Percentiles rank a stretch among this genome's conserved stretches.
These are phyloP conservation scores for Odontomachus brunneus DNA, from an alignment of 1,140 invertebrate genomes.

Conservation along the genomic window DNA sequence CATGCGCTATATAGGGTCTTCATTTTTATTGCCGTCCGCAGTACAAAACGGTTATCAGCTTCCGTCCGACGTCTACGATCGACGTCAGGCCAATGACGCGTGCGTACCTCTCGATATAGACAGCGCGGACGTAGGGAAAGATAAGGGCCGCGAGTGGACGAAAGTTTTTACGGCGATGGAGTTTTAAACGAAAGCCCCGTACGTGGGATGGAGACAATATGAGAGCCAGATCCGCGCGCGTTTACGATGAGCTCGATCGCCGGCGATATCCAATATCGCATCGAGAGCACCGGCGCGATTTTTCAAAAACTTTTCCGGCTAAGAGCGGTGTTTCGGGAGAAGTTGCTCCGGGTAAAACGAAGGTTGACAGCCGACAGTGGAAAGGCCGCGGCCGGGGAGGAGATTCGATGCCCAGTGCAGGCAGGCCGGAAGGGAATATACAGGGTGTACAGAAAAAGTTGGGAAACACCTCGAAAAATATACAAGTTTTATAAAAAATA, in stretches of 20 bases:
- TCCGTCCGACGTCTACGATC: not conserved
- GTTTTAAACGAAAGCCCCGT: constrained; percentile 50
- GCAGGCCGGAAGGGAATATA: constrained; percentile 59
- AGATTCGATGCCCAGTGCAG: constrained; percentile 6
- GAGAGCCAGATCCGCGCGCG: constrained; percentile 6
- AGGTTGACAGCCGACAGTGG: constrained; percentile 21
- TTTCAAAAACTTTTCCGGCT: constrained; percentile 78
- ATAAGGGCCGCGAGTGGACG: constrained; percentile 5
- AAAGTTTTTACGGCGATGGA: constrained; percentile 46
- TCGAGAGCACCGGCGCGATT: constrained; percentile 66
- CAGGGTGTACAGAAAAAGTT: no score
- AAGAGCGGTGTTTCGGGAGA: constrained; percentile 54
- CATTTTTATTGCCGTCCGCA: not conserved
- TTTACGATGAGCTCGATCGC: constrained; percentile 37
- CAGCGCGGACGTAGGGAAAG: not conserved
- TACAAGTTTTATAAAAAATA: no score
- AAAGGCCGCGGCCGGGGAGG: not conserved
- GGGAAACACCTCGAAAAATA: no score
- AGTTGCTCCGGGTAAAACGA: constrained; percentile 38
- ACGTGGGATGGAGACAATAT: constrained; percentile 8
- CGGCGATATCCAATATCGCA: constrained; percentile 71
- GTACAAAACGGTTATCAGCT: not conserved
- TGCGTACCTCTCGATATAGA: not conserved
- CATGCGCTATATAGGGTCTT: no score
- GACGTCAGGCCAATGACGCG: not conserved